These are phyloP conservation scores for Centruroides vittatus DNA, from an alignment of 1,140 invertebrate species.

Conservation along the genomic window DNA sequence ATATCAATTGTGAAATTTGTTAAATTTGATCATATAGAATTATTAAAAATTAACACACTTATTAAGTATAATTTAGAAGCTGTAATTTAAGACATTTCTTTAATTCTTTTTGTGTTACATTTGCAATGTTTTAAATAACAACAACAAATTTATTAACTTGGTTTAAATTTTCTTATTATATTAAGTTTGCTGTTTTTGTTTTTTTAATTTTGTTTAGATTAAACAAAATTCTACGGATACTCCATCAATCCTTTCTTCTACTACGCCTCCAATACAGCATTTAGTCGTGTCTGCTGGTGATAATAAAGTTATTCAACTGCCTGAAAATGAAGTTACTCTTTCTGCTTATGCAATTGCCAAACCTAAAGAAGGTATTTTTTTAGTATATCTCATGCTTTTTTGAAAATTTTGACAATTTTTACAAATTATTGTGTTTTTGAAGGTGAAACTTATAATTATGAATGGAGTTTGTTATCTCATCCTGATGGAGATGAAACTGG, in stretches of 20 bases:
- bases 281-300: slow-evolving; percentile 59
- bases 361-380: slow-evolving; percentile 39
- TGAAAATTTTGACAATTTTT: slow-evolving; percentile 6
- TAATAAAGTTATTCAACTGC: slow-evolving; percentile 51
- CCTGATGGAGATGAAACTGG: slow-evolving; percentile 51
- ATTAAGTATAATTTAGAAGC: too few species aligned
- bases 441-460: slow-evolving; percentile 63
- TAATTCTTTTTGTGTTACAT: too few species aligned
- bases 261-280: slow-evolving; percentile 37
- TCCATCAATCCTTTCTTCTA: not conserved
- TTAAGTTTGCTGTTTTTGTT: not conserved
- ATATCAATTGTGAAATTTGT: too few species aligned
- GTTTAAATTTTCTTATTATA: too few species aligned
- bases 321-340: slow-evolving; percentile 57
- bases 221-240: slow-evolving; percentile 3
- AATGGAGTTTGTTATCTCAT: slow-evolving; percentile 69
- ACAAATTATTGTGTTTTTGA: slow-evolving; percentile 7
- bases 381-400: slow-evolving; percentile 9
- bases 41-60: too few species aligned
- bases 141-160: too few species aligned
- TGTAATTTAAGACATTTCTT: too few species aligned
- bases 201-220: not conserved
- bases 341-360: slow-evolving; percentile 64
- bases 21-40: too few species aligned
- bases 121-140: too few species aligned